phyloP scores from a whole-genome alignment of 2,797 vertebrate genomes.

The Tiaroga cobitis region DNA sequence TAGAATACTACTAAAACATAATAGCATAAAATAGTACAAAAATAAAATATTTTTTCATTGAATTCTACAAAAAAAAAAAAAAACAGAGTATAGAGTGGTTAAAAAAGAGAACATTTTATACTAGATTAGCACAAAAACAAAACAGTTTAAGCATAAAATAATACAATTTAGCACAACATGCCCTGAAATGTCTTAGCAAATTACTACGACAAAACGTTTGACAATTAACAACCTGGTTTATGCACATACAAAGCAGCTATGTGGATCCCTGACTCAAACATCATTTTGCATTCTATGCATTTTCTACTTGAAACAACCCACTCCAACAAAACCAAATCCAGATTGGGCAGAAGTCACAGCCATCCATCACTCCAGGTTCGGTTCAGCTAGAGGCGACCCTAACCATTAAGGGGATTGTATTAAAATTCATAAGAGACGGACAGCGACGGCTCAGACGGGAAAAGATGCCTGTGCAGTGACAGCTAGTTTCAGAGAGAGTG shows the following conservation, averaged over 20 bases:
- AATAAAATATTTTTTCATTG: background rate
- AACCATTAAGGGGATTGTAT: conserved; percentile 61
- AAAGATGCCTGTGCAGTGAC: conserved; percentile 48
- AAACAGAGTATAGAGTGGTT: background rate
- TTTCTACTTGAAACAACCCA: conserved; percentile 38
- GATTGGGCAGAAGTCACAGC: conserved; percentile 45
- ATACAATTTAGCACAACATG: background rate
- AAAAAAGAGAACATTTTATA: background rate
- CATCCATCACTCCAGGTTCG: conserved; percentile 59
- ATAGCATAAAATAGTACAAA: background rate
- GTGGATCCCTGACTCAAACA: background rate
- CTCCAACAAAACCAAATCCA: conserved; percentile 48
- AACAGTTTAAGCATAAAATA: background rate
- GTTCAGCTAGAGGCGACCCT: conserved; percentile 58
- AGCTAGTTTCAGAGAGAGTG: conserved; percentile 51
- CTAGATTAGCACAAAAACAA: background rate
- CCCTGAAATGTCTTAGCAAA: background rate
- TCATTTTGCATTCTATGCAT: conserved; percentile 16
- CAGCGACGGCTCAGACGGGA: conserved; percentile 50
- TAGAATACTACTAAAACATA: background rate
- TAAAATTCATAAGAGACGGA: conserved; percentile 63
- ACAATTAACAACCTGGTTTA: background rate
- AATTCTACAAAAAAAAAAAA: background rate
- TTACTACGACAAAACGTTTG: background rate
- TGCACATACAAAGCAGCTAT: background rate